Evolutionary conservation across 2,797 vertebrate species (phyloP), one percentile per base, ranked within the genome.

Genomic region (Decapterus maruadsi): DNA sequence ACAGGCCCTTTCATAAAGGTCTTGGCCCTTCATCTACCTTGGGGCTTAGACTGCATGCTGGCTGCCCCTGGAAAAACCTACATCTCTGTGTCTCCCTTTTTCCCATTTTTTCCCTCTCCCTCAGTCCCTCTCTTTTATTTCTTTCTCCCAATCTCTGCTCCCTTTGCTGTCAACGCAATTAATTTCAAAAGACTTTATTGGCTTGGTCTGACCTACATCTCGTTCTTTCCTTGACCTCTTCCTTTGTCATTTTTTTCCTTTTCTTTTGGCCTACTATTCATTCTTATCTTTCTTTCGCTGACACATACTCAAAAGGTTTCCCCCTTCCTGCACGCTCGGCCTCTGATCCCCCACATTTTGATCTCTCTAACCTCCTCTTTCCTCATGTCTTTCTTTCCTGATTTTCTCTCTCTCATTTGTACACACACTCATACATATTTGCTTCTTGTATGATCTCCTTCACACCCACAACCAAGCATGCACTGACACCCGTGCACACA

Each of bases 51-150:
- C 88, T 86, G 72, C 87, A 92, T 91, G 90, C 90, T 93, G 85
- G 72, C 92, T 93, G 94, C 95, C 94, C 94, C 94, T 94, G 94
- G 92, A 94, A 96, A 86, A 82, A 88, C 86, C 79, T 74, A 73
- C 59, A 70, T 86, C 62, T 86, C 64, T 76, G 53, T 65, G 22
- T 77, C 43, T 72, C 10, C 11, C 42, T 53, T 26, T 64, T 72
- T 40, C 3, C 6, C 14, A 36, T 36, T 26, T 67, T 50, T 63
- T 68, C 31, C 20, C 69, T 16, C 20, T 58, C 34, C n/a, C 20
- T 72, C 59, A 16, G 36, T 74, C 68, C 46, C 43, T 31, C 43
- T 31, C 45, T 53, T 72, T 77, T 53, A 34, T 65, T 57, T 71
- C 45, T 59, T 3, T 11, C 64, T 51, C 42, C 42, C 36, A 53